A percentile compares a stretch with the other conserved stretches of the same genome.
These are phyloP conservation scores for Pangasius larnaudii DNA, from an alignment of 2,797 vertebrate genomes.

Conservation along the genomic window DNA sequence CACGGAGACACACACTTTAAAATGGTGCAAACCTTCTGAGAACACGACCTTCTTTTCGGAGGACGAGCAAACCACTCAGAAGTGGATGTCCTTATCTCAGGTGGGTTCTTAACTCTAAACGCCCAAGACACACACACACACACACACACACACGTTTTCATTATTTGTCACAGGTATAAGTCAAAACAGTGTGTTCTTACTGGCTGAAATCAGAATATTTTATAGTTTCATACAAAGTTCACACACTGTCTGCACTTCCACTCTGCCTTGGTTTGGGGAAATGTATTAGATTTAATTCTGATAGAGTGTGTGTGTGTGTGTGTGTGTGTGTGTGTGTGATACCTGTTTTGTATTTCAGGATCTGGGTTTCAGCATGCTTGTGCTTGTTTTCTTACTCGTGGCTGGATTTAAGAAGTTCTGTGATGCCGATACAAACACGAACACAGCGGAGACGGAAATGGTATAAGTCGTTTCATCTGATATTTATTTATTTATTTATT, in stretches of 20 bases:
- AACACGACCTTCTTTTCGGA: not conserved
- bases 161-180: too few species aligned
- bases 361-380: not conserved
- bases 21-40: not conserved
- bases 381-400: not conserved
- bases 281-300: too few species aligned
- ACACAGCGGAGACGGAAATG: too few species aligned
- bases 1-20: not conserved
- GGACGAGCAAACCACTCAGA: not conserved
- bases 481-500: not conserved
- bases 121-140: not conserved
- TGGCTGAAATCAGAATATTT: not conserved
- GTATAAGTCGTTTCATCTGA: too few species aligned
- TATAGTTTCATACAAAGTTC: too few species aligned
- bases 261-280: too few species aligned
- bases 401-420: rapidly evolving
- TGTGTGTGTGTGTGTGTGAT: not conserved
- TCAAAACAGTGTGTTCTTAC: too few species aligned
- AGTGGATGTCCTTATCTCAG: not conserved
- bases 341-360: not conserved
- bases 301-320: not conserved
- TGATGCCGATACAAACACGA: not conserved
- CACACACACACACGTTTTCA: not conserved
- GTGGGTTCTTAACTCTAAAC: not conserved
- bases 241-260: too few species aligned